A percentile compares a stretch with the other conserved stretches of the same genome.
These are phyloP conservation scores for Trypoxylon attenuatum DNA, from an alignment of 2,888 invertebrate species.

Conservation along the genomic window DNA sequence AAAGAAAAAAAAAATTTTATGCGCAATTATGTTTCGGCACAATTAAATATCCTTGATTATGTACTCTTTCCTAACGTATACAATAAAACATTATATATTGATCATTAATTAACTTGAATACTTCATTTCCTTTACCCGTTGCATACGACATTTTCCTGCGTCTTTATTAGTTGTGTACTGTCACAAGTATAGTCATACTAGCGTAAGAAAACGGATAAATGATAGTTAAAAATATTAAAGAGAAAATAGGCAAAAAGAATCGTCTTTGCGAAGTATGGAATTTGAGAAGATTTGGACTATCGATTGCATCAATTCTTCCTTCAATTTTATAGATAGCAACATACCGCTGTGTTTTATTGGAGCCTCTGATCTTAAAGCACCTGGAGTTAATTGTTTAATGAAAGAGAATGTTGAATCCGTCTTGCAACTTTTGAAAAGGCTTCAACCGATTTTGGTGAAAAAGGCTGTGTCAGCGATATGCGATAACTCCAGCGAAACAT, in stretches of 20 bases:
- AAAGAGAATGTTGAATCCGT: slow-evolving; percentile 80
- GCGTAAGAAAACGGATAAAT: not conserved
- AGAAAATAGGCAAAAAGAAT: too few relatives aligned
- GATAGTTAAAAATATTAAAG: not conserved
- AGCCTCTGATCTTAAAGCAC: slow-evolving; percentile 75
- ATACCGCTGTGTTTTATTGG: slow-evolving; percentile 77
- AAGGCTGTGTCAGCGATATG: slow-evolving; percentile 79
- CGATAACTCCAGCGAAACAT: slow-evolving; percentile 75
- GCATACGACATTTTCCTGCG: slow-evolving; percentile 25
- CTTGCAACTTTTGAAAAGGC: slow-evolving; percentile 79
- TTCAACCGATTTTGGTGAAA: slow-evolving; percentile 80
- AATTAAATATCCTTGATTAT: slow-evolving; percentile 38
- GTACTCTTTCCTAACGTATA: slow-evolving; percentile 67
- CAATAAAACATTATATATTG: slow-evolving; percentile 75
- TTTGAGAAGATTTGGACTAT: slow-evolving; percentile 9
- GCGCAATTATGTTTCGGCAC: slow-evolving; percentile 15
- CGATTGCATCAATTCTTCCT: too few relatives aligned
- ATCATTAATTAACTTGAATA: slow-evolving; percentile 59
- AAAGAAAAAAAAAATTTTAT: slow-evolving; percentile 23
- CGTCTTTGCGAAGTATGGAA: too few relatives aligned
- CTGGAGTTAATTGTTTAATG: slow-evolving; percentile 81
- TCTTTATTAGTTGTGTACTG: slow-evolving; percentile 14
- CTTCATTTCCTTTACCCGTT: slow-evolving; percentile 68
- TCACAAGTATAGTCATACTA: not conserved
- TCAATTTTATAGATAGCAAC: slow-evolving; percentile 75